phyloP scores from a whole-genome alignment of 2,113 vertebrate species.

The Dipodomys stephensi region DNA sequence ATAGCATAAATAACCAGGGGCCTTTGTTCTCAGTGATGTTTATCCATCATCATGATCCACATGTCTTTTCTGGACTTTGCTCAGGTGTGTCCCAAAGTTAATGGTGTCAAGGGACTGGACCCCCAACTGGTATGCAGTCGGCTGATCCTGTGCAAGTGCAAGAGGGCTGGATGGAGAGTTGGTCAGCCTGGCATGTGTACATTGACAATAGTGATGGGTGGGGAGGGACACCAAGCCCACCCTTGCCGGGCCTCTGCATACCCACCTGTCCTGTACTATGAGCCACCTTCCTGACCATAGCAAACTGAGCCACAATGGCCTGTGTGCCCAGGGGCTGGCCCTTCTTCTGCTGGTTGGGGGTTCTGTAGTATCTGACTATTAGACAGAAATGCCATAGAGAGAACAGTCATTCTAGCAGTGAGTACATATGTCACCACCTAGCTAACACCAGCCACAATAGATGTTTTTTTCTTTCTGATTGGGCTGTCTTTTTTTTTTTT shows the following conservation, averaged over 20 bases:
- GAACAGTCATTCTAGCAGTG: neutral
- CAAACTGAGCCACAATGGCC: neutral
- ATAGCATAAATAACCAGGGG: neutral
- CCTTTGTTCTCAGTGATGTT: neutral
- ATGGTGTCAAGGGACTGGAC: neutral
- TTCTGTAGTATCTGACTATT: neutral
- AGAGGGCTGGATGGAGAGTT: neutral
- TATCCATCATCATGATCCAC: neutral
- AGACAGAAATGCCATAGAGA: neutral
- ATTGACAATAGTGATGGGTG: accelerated
- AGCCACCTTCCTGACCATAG: neutral
- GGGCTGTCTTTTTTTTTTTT: neutral
- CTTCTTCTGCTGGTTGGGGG: neutral
- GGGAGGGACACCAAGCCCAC: neutral
- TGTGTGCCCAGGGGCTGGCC: neutral
- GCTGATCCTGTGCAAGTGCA: neutral
- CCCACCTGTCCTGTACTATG: neutral
- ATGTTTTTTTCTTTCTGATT: neutral
- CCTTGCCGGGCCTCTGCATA: neutral
- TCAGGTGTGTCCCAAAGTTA: neutral
- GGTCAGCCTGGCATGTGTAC: neutral
- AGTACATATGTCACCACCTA: neutral
- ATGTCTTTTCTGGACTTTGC: neutral
- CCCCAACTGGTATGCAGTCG: neutral
- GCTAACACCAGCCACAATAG: neutral